These are phyloP conservation scores for Arrhamphus sclerolepis DNA, from an alignment of 2,797 vertebrate genomes.

Conservation along the genomic window DNA sequence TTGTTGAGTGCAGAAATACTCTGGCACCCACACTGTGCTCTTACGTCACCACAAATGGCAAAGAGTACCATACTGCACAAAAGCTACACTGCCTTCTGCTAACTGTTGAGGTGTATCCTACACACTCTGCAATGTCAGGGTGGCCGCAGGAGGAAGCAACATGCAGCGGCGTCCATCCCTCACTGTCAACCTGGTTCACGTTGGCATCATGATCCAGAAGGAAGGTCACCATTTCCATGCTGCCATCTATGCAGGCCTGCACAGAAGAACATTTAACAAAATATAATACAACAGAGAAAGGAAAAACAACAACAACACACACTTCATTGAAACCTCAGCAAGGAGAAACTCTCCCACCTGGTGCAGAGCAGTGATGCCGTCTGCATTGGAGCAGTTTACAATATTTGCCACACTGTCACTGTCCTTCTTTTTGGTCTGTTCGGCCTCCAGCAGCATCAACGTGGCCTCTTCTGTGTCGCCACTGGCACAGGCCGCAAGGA, in stretches of 20 bases:
- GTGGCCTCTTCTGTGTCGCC: slow-evolving; percentile 88
- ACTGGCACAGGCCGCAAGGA: slow-evolving; percentile 88
- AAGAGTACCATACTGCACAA: slow-evolving; percentile 22
- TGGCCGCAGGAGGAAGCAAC: slow-evolving; percentile 90
- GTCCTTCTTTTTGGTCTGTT: slow-evolving; percentile 38
- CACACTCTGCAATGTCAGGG: slow-evolving; percentile 89
- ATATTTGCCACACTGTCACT: slow-evolving; percentile 56
- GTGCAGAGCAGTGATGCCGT: slow-evolving; percentile 92
- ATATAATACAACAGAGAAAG: background rate
- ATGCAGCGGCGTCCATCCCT: slow-evolving; percentile 93
- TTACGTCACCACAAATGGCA: slow-evolving; percentile 25
- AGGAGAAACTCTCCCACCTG: slow-evolving; percentile 76
- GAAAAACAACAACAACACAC: no score
- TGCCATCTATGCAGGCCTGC: slow-evolving; percentile 93
- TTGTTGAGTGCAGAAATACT: slow-evolving; percentile 63
- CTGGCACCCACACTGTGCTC: slow-evolving; percentile 47
- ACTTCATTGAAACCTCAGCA: background rate
- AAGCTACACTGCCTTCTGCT: slow-evolving; percentile 9
- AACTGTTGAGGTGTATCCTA: slow-evolving; percentile 29
- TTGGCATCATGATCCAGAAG: slow-evolving; percentile 85
- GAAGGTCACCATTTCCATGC: slow-evolving; percentile 89
- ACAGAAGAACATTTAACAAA: background rate
- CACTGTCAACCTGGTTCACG: slow-evolving; percentile 90
- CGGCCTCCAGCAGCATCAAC: slow-evolving; percentile 83
- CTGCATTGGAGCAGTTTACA: slow-evolving; percentile 88